These are phyloP conservation scores for rat (Rattus norvegicus) DNA, from an alignment of 2,113 vertebrate genomes.

Conservation along the genomic window DNA sequence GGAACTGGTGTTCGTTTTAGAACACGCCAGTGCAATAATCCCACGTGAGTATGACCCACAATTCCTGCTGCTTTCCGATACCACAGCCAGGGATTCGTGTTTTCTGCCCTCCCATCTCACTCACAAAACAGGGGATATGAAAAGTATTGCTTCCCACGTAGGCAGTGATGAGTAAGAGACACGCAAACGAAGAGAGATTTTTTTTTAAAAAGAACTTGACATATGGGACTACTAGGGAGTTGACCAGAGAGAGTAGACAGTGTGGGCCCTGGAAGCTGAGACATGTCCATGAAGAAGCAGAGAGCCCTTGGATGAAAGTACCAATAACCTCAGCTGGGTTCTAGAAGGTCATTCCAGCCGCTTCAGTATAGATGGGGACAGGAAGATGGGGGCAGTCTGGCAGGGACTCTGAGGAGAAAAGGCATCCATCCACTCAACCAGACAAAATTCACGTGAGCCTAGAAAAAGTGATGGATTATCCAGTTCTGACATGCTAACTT, in stretches of 20 bases:
- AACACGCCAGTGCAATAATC: conserved; percentile 96
- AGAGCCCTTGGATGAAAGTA: fast-evolving
- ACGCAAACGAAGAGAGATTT: neutral
- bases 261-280: fast-evolving
- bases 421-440: neutral
- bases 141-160: neutral
- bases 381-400: neutral
- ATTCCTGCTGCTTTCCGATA: neutral
- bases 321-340: too few species aligned
- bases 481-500: neutral
- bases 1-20: conserved; percentile 95
- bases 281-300: fast-evolving
- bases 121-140: neutral
- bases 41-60: conserved; percentile 87
- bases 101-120: neutral
- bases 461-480: neutral
- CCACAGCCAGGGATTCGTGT: neutral
- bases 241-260: neutral
- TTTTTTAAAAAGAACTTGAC: neutral
- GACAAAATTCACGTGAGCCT: neutral
- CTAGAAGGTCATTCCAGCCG: too few species aligned
- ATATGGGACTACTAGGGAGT: neutral
- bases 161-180: neutral
- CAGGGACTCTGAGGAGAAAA: neutral
- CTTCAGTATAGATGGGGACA: neutral